Evolutionary conservation across 2,888 invertebrate genomes (phyloP), one percentile per base, ranked within the genome.

Genomic region (Seira ritae): DNA sequence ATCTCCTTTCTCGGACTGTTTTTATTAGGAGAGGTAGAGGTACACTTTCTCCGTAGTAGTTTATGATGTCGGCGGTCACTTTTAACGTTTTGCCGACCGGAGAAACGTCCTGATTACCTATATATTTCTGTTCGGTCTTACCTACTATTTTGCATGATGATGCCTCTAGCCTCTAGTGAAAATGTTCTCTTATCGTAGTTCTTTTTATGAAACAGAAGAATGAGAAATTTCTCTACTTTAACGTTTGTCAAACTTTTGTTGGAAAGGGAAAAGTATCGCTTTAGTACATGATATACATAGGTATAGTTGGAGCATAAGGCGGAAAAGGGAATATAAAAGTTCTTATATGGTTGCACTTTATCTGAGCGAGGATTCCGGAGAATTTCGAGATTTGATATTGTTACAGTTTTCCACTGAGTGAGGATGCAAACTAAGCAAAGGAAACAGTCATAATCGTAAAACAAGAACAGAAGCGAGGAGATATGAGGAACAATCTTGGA

Each of bases 401-500:
- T 31, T 31, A 31, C 31, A 31, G 31, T 31, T 31, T 31, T 31
- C 8, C 8, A 50, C 6, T 50, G 50, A 50, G 50, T 50, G 50
- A n/a, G 50, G 12, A 50, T 50, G 50, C 50, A 50, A 50, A 31
- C 31, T 31, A 31, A 50, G 50, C 50, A 50, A 50, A n/a, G 50
- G 50, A n/a, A 46, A 67, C 12, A 46, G 50, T 70, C 46, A 70
- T 70, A 70, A 70, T 46, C 70, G 37, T 70, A 70, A 70, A 70
- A 42, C 42, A 46, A n/a, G 46, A n/a, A 50, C 3, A 31, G 31
- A 31, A 31, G 31, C 31, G 31, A 20, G 20, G 20, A 70, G 70
- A 70, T 70, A 70, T 70, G 70, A 70, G 50, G 42, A 70, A 70
- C 67, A 12, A 70, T 70, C 70, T 70, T 70, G 10, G 20, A 19